Conservation (phyloP, 2,888 invertebrate species). For the Drosophila suboccidentalis region DNA sequence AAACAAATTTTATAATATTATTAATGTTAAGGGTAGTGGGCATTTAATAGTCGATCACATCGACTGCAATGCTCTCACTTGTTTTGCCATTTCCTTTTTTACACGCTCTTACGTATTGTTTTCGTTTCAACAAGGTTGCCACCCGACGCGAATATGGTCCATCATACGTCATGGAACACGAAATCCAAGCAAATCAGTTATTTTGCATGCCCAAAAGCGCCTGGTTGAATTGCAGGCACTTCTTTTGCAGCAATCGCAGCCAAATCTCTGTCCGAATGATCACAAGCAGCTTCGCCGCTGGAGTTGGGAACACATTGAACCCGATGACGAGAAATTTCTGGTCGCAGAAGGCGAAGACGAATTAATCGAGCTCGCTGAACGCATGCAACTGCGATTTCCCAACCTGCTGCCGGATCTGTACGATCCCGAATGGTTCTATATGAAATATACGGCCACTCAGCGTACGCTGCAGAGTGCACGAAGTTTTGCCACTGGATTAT, state of each 20-base stretch:
- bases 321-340: constrained; percentile 88
- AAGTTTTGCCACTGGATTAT: constrained; percentile 91
- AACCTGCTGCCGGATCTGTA: constrained; percentile 88
- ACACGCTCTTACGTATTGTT: constrained; percentile 16
- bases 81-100: constrained; percentile 8
- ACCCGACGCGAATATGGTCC: constrained; percentile 90
- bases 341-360: constrained; percentile 92
- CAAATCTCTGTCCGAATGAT: constrained; percentile 86
- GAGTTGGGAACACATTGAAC: constrained; percentile 86
- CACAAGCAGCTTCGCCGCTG: constrained; percentile 87
- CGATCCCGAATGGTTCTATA: constrained; percentile 87
- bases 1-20: no score
- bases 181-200: constrained; percentile 88
- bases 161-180: constrained; percentile 92
- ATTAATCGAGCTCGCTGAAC: constrained; percentile 90
- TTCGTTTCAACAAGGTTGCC: constrained; percentile 87
- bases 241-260: constrained; percentile 84
- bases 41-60: background rate
- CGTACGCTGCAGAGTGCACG: constrained; percentile 91
- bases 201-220: constrained; percentile 86
- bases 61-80: background rate
- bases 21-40: background rate
- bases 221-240: constrained; percentile 85
- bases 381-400: constrained; percentile 91
- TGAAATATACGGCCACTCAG: constrained; percentile 92